Conservation (phyloP, 2,797 vertebrate genomes). For the Limosa lapponica region DNA sequence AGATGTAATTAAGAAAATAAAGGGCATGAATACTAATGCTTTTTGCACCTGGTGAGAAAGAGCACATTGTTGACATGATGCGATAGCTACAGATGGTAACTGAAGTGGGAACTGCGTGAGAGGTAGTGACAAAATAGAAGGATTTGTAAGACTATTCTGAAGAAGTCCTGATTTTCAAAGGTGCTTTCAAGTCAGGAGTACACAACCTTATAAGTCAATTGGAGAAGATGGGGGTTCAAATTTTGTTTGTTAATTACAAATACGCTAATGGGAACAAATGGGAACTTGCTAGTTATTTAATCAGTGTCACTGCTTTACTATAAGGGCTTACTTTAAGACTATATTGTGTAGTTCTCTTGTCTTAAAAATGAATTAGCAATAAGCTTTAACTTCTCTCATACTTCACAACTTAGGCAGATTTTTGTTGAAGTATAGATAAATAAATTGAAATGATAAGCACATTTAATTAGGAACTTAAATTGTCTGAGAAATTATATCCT, state of each 20-base stretch:
- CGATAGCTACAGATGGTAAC: background rate
- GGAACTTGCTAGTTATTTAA: background rate
- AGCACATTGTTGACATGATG: background rate
- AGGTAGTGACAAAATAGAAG: background rate
- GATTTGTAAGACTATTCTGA: background rate
- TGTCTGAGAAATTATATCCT: background rate
- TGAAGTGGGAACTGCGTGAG: background rate
- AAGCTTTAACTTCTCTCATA: background rate
- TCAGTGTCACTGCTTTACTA: background rate
- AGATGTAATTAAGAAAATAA: conserved; percentile 60
- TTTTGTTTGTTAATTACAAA: background rate
- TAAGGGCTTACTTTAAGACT: background rate
- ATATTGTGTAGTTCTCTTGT: background rate
- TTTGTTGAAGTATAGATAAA: background rate
- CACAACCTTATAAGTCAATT: background rate
- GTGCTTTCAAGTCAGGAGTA: background rate
- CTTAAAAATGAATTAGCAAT: background rate
- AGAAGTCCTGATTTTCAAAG: background rate
- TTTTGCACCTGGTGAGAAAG: background rate
- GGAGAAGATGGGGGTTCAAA: background rate
- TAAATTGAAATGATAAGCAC: background rate
- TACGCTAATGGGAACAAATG: background rate
- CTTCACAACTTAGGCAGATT: background rate
- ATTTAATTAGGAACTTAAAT: background rate
- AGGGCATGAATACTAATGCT: background rate